Conservation (phyloP, 2,888 invertebrate species). For the Thecocarcelia acutangulata region DNA sequence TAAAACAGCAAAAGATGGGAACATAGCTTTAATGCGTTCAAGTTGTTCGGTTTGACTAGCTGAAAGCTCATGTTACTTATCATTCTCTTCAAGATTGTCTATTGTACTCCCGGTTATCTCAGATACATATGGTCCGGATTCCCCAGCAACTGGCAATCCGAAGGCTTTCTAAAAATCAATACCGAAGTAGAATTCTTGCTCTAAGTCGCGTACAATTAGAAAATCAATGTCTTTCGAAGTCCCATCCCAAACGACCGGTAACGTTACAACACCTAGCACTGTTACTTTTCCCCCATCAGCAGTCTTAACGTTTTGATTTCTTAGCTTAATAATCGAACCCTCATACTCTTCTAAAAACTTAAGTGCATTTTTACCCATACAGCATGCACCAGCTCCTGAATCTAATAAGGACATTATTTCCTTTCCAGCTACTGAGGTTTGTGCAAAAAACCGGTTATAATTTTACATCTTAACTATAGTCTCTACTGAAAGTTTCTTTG, state of each 20-base stretch:
- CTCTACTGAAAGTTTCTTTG: slow-evolving; percentile 15
- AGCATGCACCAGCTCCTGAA: slow-evolving; percentile 48
- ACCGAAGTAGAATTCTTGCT: slow-evolving; percentile 5
- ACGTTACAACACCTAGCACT: slow-evolving; percentile 11
- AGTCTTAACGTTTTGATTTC: slow-evolving; percentile 26
- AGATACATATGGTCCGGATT: background rate
- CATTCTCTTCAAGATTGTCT: background rate
- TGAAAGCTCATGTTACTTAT: background rate
- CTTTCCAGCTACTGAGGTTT: slow-evolving; percentile 9
- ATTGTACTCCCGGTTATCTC: background rate
- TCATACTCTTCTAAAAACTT: slow-evolving; percentile 3
- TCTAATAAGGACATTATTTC: slow-evolving; percentile 28
- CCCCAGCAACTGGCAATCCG: slow-evolving; percentile 8
- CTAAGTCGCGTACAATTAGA: slow-evolving; percentile 21
- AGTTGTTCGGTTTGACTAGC: background rate
- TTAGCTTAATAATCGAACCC: background rate
- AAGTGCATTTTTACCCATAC: slow-evolving; percentile 37
- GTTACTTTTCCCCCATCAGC: slow-evolving; percentile 29
- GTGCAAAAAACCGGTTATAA: slow-evolving; percentile 12
- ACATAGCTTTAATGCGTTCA: background rate
- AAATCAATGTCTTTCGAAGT: slow-evolving; percentile 28
- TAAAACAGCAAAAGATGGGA: background rate
- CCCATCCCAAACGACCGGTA: slow-evolving; percentile 26
- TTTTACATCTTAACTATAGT: slow-evolving; percentile 5
- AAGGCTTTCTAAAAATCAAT: slow-evolving; percentile 28